phyloP scores from a whole-genome alignment of 2,888 invertebrate genomes.

The Adineta ricciae region DNA sequence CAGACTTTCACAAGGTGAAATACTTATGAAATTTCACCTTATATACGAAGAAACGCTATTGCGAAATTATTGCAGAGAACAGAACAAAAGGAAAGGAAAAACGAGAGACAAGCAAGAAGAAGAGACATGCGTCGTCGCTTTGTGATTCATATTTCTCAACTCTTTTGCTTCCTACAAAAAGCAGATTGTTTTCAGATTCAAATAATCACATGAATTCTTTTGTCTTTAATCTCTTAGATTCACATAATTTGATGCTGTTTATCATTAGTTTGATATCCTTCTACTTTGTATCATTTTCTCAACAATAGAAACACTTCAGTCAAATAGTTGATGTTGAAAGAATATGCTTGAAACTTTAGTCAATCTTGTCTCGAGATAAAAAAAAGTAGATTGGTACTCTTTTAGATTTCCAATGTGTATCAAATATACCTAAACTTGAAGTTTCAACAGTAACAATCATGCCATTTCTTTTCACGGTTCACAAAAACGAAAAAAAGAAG shows the following conservation, averaged over 20 bases:
- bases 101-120: neutral
- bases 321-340: neutral
- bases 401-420: neutral
- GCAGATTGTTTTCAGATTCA: too few species aligned
- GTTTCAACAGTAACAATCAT: slow-evolving; percentile 7
- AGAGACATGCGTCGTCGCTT: neutral
- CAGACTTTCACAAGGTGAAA: neutral
- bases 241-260: too few species aligned
- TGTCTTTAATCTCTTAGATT: too few species aligned
- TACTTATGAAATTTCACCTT: neutral
- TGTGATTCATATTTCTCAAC: too few species aligned
- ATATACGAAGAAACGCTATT: neutral
- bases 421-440: neutral
- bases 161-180: too few species aligned
- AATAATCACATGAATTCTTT: too few species aligned
- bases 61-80: neutral
- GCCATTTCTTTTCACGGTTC: slow-evolving; percentile 13
- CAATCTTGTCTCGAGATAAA: neutral
- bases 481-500: neutral
- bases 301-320: too few species aligned
- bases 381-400: neutral
- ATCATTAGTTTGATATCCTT: too few species aligned
- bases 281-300: too few species aligned
- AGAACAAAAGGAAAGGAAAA: neutral
- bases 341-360: neutral